These are phyloP conservation scores for Adelognathus sp. DNA, from an alignment of 2,888 invertebrate species.

Conservation along the genomic window DNA sequence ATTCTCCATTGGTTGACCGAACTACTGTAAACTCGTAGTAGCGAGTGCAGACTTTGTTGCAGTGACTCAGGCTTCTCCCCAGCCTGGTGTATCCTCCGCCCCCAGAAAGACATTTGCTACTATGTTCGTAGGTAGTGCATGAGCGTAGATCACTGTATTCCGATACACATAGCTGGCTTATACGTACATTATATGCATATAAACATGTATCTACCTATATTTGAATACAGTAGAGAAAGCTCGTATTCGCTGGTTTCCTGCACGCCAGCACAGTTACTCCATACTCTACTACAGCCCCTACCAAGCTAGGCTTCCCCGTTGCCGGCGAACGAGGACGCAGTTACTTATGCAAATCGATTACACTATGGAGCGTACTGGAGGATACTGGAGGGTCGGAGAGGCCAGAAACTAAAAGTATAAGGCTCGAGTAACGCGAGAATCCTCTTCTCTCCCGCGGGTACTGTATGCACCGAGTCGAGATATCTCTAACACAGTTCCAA, in stretches of 20 bases:
- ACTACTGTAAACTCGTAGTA: conserved; percentile 28
- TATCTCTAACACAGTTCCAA: background rate
- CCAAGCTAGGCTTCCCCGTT: conserved; percentile 27
- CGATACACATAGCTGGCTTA: background rate
- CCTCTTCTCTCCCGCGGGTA: conserved; percentile 4
- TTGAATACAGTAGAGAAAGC: conserved; percentile 38
- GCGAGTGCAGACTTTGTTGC: conserved; percentile 10
- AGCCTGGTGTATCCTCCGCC: too few relatives aligned
- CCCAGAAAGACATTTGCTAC: conserved; percentile 27
- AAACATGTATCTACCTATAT: conserved; percentile 5
- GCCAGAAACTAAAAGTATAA: background rate
- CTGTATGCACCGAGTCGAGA: background rate
- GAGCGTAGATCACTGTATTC: conserved; percentile 24
- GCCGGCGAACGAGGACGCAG: conserved; percentile 51
- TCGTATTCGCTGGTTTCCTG: conserved; percentile 26
- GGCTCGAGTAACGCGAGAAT: conserved; percentile 11
- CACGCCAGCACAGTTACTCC: conserved; percentile 42
- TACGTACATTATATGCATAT: conserved; percentile 12
- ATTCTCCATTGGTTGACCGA: conserved; percentile 23
- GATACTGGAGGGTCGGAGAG: conserved; percentile 19
- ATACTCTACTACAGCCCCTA: conserved; percentile 1
- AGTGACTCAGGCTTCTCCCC: too few relatives aligned
- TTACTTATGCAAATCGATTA: conserved; percentile 66
- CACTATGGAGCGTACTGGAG: conserved; percentile 49
- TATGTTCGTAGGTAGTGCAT: background rate